Conservation (phyloP, 1,140 invertebrate genomes). For the Dysdera silvatica region DNA sequence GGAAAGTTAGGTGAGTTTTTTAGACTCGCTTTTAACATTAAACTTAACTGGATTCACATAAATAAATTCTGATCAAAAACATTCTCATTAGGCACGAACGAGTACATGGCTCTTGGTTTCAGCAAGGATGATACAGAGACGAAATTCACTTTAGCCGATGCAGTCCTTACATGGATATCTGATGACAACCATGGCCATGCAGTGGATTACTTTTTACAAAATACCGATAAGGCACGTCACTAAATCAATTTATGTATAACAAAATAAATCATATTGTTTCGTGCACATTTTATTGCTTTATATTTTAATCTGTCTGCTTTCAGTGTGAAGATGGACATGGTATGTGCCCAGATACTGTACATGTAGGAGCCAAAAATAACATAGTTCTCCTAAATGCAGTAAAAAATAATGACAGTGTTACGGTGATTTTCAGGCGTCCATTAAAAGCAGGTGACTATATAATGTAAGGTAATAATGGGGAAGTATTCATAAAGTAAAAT, state of each 20-base stretch:
- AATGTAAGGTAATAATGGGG: too few species aligned
- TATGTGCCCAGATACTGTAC: constrained; percentile 67
- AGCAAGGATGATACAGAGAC: constrained; percentile 33
- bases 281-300: too few species aligned
- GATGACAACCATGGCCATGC: constrained; percentile 26
- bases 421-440: constrained; percentile 80
- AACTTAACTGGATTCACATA: too few species aligned
- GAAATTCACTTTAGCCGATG: constrained; percentile 26
- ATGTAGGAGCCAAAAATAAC: constrained; percentile 60
- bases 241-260: too few species aligned
- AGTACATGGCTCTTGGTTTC: constrained; percentile 87
- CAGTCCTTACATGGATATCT: constrained; percentile 32
- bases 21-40: background rate
- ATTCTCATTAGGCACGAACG: constrained; percentile 45
- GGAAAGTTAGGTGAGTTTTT: constrained; percentile 69
- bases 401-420: constrained; percentile 81
- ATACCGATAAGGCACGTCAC: constrained; percentile 27
- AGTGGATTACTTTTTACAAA: constrained; percentile 33
- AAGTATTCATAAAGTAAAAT: too few species aligned
- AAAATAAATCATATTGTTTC: too few species aligned
- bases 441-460: constrained; percentile 53
- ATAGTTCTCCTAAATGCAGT: constrained; percentile 74
- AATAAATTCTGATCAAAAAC: too few species aligned
- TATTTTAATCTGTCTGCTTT: too few species aligned
- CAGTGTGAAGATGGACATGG: constrained; percentile 69